phyloP scores from a whole-genome alignment of 2,888 invertebrate genomes.

The Spodoptera exigua region DNA sequence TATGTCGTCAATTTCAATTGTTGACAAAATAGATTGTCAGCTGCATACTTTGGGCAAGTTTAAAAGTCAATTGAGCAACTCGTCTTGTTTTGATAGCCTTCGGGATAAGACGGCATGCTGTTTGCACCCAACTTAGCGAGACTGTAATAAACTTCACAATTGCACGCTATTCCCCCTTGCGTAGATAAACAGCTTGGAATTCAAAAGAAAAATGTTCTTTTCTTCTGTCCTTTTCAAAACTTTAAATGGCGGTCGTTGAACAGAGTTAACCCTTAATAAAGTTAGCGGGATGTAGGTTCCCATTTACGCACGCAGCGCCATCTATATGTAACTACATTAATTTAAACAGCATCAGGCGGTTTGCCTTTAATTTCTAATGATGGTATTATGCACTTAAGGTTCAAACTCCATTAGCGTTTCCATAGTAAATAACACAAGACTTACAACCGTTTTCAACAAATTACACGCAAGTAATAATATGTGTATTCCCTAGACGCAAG shows the following conservation, averaged over 20 bases:
- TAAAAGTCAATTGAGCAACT: constrained; percentile 45
- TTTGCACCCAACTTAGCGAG: constrained; percentile 39
- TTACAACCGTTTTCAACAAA: constrained; percentile 34
- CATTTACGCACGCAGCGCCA: too few species aligned
- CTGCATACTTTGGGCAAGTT: constrained; percentile 34
- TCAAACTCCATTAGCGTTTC: constrained; percentile 26
- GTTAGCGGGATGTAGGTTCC: too few species aligned
- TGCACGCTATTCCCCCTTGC: constrained; percentile 6
- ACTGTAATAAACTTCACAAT: constrained; percentile 46
- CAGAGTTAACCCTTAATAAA: too few species aligned
- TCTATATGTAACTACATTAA: too few species aligned
- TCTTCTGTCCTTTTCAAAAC: too few species aligned
- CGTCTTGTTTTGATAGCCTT: constrained; percentile 41
- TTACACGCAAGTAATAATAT: constrained; percentile 44
- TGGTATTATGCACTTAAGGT: constrained; percentile 21
- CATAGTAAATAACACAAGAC: constrained; percentile 26
- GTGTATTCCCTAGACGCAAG: constrained; percentile 48
- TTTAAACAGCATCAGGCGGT: neutral
- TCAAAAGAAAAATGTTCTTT: constrained; percentile 23
- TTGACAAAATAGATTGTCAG: constrained; percentile 8
- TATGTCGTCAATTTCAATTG: too few species aligned
- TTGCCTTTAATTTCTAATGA: constrained; percentile 23
- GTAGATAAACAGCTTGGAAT: constrained; percentile 28
- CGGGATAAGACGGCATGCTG: constrained; percentile 7
- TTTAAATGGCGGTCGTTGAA: too few species aligned